A percentile compares a stretch with the other conserved stretches of the same genome.
Conservation (phyloP, 2,113 vertebrate genomes). For the pig (Sus scrofa) region DNA sequence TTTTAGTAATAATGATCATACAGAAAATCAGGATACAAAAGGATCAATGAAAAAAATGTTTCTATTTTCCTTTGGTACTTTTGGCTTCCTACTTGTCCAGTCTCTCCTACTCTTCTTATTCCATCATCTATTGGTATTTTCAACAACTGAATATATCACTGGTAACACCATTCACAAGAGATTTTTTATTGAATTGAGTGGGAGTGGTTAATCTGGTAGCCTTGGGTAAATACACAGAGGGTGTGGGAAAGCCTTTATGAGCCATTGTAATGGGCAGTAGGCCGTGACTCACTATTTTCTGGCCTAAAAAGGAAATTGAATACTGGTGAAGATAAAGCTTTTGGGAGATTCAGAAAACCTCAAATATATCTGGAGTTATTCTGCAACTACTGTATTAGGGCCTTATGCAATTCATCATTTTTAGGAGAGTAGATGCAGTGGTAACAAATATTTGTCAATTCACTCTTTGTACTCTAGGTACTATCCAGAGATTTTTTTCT, state of each 20-base stretch:
- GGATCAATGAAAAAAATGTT: background rate
- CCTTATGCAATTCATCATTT: background rate
- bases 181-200: background rate
- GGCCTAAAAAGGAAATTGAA: background rate
- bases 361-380: background rate
- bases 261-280: background rate
- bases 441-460: conserved; percentile 28
- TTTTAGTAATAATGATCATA: background rate
- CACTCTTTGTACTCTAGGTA: background rate
- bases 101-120: background rate
- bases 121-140: background rate
- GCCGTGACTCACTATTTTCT: conserved; percentile 6
- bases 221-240: conserved; percentile 18
- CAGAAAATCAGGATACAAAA: conserved; percentile 2
- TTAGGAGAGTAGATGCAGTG: background rate
- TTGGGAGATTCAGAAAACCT: conserved; percentile 4
- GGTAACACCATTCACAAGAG: background rate
- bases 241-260: background rate
- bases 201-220: background rate
- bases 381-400: background rate
- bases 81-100: background rate
- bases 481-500: background rate
- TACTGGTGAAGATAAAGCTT: conserved; percentile 8
- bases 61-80: background rate
- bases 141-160: background rate